Conservation (phyloP, 1,140 invertebrate genomes). For the Zaprionus inermis region DNA sequence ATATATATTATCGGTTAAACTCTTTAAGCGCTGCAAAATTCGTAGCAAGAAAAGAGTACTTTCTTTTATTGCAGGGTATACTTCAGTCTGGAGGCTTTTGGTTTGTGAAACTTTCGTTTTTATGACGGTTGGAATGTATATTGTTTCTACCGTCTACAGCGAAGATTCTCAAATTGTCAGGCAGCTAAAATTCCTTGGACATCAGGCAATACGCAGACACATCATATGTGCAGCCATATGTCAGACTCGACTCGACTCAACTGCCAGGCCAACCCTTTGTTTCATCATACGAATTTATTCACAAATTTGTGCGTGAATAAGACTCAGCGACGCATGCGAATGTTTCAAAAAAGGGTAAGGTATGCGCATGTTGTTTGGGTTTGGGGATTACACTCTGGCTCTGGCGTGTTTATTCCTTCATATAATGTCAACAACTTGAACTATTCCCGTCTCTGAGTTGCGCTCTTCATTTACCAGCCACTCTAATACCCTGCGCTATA, state of each 20-base stretch:
- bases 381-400: not conserved
- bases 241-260: slow-evolving; percentile 20
- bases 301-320: slow-evolving; percentile 74
- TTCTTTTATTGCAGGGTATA: slow-evolving; percentile 4
- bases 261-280: slow-evolving; percentile 53
- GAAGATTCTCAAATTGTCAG: slow-evolving; percentile 25
- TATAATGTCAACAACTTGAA: not conserved
- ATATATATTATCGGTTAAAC: no score
- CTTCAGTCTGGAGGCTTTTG: not conserved
- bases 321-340: slow-evolving; percentile 58
- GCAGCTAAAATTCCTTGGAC: slow-evolving; percentile 27
- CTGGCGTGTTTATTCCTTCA: not conserved
- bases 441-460: not conserved
- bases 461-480: not conserved
- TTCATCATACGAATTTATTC: slow-evolving; percentile 60
- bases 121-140: slow-evolving; percentile 32
- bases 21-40: no score
- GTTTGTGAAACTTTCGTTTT: not conserved
- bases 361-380: slow-evolving; percentile 1
- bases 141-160: not conserved
- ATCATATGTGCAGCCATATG: slow-evolving; percentile 2
- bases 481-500: not conserved
- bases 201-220: not conserved
- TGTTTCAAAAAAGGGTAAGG: slow-evolving; percentile 25
- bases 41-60: no score